Conservation (phyloP, 2,888 invertebrate species). For the Pimpla rufipes region DNA sequence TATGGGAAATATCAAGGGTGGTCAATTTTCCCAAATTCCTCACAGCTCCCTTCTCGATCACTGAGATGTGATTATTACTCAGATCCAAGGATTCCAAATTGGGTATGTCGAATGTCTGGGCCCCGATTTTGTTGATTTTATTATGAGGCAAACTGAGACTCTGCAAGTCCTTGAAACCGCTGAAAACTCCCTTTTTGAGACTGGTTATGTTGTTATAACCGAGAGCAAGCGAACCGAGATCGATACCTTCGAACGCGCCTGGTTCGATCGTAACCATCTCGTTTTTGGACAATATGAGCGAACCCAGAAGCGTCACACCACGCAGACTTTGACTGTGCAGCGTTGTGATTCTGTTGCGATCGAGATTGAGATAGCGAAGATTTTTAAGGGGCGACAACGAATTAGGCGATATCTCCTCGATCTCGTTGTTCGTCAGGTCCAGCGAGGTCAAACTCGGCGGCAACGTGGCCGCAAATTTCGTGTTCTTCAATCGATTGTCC, state of each 20-base stretch:
- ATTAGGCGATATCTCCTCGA: constrained; percentile 68
- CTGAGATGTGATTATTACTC: constrained; percentile 19
- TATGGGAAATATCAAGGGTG: constrained; percentile 74
- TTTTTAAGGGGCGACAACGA: neutral
- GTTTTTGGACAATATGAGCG: neutral
- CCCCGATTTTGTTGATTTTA: neutral
- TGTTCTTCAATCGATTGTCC: neutral
- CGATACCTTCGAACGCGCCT: neutral
- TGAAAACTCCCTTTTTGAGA: neutral
- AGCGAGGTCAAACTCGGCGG: constrained; percentile 48
- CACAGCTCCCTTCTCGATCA: constrained; percentile 40
- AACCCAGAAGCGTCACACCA: neutral
- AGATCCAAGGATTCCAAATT: constrained; percentile 84
- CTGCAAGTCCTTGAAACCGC: neutral
- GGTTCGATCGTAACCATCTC: neutral
- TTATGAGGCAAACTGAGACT: neutral
- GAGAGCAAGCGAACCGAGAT: neutral
- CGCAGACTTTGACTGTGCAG: neutral
- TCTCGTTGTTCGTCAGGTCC: constrained; percentile 74
- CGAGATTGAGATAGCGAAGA: neutral
- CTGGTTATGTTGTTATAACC: neutral
- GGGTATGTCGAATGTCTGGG: constrained; percentile 27
- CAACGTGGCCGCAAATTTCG: neutral
- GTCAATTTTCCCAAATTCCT: constrained; percentile 13
- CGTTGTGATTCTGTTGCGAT: neutral